Conservation (phyloP, 1,140 invertebrate genomes). For the Zelostemma sp. region DNA sequence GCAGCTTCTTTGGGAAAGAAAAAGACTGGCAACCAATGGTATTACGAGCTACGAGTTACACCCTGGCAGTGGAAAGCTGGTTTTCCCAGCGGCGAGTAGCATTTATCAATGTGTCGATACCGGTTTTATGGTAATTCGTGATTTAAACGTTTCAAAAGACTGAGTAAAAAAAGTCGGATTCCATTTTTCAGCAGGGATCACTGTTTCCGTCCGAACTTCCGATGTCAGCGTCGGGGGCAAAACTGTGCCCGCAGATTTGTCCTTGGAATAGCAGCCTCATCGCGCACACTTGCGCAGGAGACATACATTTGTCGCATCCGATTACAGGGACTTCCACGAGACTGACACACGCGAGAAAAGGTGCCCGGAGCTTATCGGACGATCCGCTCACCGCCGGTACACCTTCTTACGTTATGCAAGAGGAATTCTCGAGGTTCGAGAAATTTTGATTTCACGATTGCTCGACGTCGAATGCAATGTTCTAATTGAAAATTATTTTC, state of each 20-base stretch:
- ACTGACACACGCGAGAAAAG: constrained; percentile 87
- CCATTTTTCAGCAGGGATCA: constrained; percentile 73
- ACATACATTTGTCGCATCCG: constrained; percentile 90
- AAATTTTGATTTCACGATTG: not conserved
- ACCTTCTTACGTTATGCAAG: constrained; percentile 97
- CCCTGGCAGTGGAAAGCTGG: constrained; percentile 82
- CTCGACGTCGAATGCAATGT: not conserved
- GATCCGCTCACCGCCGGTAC: constrained; percentile 92
- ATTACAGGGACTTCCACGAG: constrained; percentile 79
- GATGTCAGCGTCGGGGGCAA: constrained; percentile 76
- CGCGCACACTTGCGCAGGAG: constrained; percentile 90
- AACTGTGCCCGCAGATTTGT: constrained; percentile 92
- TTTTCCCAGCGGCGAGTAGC: constrained; percentile 90
- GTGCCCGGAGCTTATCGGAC: constrained; percentile 78
- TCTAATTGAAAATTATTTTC: constrained; percentile 3
- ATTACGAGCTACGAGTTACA: constrained; percentile 95
- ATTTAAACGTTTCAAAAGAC: no score
- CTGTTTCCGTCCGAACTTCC: constrained; percentile 80
- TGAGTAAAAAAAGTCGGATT: no score
- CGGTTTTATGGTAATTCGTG: constrained; percentile 74
- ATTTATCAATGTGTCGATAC: constrained; percentile 85
- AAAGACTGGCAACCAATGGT: constrained; percentile 90
- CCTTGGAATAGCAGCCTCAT: constrained; percentile 88
- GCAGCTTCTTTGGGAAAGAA: constrained; percentile 90
- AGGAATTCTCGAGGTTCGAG: constrained; percentile 86